A percentile compares a stretch with the other conserved stretches of the same genome.
These are phyloP conservation scores for Rhinatrema bivittatum DNA, from an alignment of 2,797 vertebrate genomes.

Conservation along the genomic window DNA sequence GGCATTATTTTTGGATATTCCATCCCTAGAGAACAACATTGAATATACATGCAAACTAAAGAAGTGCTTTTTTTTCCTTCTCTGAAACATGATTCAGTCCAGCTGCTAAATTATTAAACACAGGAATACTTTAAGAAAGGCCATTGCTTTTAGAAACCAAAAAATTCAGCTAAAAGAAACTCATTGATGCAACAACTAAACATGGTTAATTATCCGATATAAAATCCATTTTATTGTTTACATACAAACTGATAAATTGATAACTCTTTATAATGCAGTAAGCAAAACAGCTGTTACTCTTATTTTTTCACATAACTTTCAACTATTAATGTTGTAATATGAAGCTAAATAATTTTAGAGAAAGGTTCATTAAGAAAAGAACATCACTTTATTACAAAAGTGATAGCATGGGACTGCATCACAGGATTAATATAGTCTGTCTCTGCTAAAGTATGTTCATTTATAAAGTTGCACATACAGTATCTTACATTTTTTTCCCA, in stretches of 20 bases:
- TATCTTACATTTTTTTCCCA: too few species aligned
- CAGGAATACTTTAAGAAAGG: constrained; percentile 24
- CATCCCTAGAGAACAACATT: constrained; percentile 25
- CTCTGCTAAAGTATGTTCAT: too few species aligned
- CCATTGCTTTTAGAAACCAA: constrained; percentile 15
- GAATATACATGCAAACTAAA: constrained; percentile 32
- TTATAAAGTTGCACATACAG: too few species aligned
- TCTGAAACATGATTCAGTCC: constrained; percentile 27
- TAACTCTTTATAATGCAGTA: too few species aligned
- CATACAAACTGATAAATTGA: constrained; percentile 13
- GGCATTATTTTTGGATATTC: constrained; percentile 56
- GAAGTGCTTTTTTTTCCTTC: constrained; percentile 12
- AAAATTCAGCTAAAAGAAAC: constrained; percentile 6
- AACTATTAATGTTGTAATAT: too few species aligned
- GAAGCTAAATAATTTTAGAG: too few species aligned
- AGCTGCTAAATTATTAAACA: constrained; percentile 30
- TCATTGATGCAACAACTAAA: not conserved
- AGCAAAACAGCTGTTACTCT: too few species aligned
- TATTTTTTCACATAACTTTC: too few species aligned
- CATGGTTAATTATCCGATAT: constrained; percentile 9
- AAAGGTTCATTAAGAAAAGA: too few species aligned
- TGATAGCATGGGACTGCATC: too few species aligned
- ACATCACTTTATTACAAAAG: too few species aligned
- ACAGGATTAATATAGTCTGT: too few species aligned
- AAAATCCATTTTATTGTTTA: constrained; percentile 7